Percentiles rank a stretch among this genome's conserved stretches.
Evolutionary conservation across 2,888 invertebrate species (phyloP).

Genomic region (Athalia circularis): DNA sequence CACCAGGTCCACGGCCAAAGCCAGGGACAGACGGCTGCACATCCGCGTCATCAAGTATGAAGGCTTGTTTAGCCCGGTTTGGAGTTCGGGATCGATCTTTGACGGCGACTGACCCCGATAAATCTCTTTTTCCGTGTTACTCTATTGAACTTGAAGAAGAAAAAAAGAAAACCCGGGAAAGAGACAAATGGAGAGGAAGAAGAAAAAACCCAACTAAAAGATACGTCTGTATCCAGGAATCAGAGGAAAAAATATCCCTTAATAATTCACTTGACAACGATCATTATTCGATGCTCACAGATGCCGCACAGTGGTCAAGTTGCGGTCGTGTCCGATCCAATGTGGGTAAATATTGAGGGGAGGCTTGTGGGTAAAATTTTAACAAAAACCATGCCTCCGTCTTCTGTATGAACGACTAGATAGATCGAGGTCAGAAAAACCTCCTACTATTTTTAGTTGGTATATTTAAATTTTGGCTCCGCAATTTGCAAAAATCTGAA

Average conservation of each 20-base stretch:
- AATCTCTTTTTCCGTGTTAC: constrained; percentile 8
- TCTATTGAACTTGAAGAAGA: neutral
- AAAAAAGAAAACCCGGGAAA: neutral
- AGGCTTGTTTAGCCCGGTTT: constrained; percentile 29
- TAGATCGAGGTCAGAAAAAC: too few species aligned
- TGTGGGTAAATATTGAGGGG: neutral
- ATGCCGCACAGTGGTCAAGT: neutral
- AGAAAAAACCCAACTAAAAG: neutral
- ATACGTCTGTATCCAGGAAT: neutral
- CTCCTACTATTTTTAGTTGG: too few species aligned
- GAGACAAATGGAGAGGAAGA: neutral
- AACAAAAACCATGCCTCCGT: too few species aligned
- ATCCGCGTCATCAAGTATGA: constrained; percentile 16
- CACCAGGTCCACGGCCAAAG: constrained; percentile 14
- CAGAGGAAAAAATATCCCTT: too few species aligned
- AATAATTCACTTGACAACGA: neutral
- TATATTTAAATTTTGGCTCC: too few species aligned
- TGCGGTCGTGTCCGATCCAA: neutral
- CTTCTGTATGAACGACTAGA: too few species aligned
- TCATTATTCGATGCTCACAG: neutral
- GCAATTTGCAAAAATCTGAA: too few species aligned
- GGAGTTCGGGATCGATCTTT: neutral
- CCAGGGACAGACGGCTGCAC: constrained; percentile 36
- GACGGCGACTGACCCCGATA: constrained; percentile 30
- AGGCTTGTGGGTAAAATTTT: too few species aligned